A percentile compares a stretch with the other conserved stretches of the same genome.
Conservation (phyloP, 2,113 vertebrate genomes). For the Egretta garzetta region DNA sequence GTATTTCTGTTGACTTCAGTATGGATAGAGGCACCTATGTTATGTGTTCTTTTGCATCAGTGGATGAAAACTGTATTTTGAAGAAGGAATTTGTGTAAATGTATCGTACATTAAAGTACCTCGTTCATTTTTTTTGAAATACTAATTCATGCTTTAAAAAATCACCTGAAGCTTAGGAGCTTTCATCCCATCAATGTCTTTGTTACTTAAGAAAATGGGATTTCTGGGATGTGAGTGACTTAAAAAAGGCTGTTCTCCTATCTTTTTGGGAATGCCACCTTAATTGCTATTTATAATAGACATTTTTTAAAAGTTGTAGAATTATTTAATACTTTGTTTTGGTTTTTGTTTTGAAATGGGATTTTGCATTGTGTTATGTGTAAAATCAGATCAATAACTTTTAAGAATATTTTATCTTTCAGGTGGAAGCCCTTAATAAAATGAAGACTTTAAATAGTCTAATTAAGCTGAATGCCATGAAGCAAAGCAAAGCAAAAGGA, state of each 20-base stretch:
- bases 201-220: neutral
- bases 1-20: neutral
- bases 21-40: neutral
- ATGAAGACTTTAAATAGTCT: slow-evolving; percentile 94
- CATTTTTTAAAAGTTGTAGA: neutral
- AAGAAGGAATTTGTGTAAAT: neutral
- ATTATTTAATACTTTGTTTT: neutral
- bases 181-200: neutral
- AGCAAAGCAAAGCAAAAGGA: slow-evolving; percentile 88
- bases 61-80: neutral
- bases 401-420: slow-evolving; percentile 44
- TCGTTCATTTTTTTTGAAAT: neutral
- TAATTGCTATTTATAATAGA: neutral
- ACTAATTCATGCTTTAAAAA: neutral
- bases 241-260: neutral
- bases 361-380: neutral
- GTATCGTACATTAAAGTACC: neutral
- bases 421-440: slow-evolving; percentile 97
- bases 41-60: neutral
- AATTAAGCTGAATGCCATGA: slow-evolving; percentile 93
- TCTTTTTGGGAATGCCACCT: neutral
- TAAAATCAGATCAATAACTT: neutral
- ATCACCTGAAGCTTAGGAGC: neutral
- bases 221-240: neutral
- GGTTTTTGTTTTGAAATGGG: neutral